phyloP scores from a whole-genome alignment of 2,113 vertebrate species.

The Pygathrix nemaeus region DNA sequence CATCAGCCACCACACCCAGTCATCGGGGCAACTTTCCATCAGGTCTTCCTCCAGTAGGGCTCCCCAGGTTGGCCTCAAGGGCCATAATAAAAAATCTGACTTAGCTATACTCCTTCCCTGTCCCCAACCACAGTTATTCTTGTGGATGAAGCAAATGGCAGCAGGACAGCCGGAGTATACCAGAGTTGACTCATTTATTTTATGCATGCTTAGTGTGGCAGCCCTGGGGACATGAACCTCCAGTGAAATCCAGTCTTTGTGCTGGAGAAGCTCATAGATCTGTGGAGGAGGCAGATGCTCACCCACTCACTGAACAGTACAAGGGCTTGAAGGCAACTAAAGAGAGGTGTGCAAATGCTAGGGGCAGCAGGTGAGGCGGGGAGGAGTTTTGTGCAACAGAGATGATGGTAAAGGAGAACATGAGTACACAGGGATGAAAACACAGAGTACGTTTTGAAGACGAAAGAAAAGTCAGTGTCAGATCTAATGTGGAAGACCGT shows the following conservation, averaged over 20 bases:
- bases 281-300: neutral
- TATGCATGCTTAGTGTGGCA: fast-evolving
- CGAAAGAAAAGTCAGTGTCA: neutral
- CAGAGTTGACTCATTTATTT: neutral
- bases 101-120: neutral
- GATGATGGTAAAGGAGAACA: neutral
- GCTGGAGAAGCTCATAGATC: neutral
- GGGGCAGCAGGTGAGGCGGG: neutral
- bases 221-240: neutral
- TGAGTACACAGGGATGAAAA: neutral
- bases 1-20: too few species aligned
- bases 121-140: neutral
- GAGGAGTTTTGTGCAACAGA: neutral
- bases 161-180: too few species aligned
- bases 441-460: neutral
- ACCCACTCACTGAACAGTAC: too few species aligned
- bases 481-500: neutral
- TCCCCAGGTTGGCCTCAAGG: neutral
- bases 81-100: neutral
- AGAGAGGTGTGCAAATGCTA: neutral
- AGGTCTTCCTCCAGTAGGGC: neutral
- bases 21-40: too few species aligned
- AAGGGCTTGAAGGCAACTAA: neutral
- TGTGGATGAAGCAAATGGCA: neutral
- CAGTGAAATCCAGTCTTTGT: neutral